Evolutionary conservation across 1,140 invertebrate genomes (phyloP).

Genomic region (Dinoponera quadriceps): DNA sequence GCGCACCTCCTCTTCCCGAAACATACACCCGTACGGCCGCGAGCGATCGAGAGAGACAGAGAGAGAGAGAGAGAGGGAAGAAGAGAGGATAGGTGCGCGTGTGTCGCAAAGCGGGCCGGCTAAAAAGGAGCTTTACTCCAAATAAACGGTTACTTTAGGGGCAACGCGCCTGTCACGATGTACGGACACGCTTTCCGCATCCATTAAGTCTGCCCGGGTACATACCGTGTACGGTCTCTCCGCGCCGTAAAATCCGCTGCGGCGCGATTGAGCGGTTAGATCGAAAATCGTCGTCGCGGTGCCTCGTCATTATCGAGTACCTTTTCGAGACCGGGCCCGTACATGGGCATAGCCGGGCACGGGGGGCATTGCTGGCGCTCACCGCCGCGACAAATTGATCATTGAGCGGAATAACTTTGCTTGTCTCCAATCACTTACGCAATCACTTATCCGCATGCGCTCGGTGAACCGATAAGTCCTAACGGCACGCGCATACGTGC

Average conservation of each 20-base stretch:
- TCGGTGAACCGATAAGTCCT: conserved; percentile 76
- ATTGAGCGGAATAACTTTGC: conserved; percentile 75
- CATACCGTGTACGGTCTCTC: conserved; percentile 4
- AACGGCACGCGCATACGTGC: neutral
- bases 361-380: conserved; percentile 24
- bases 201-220: neutral
- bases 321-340: conserved; percentile 64
- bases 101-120: neutral
- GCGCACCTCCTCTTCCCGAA: neutral
- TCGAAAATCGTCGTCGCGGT: conserved; percentile 52
- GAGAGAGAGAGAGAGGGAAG: neutral
- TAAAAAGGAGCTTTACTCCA: conserved; percentile 31
- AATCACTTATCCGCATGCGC: conserved; percentile 71
- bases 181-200: neutral
- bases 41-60: neutral
- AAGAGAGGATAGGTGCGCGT: neutral
- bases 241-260: conserved; percentile 5
- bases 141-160: conserved; percentile 4
- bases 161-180: conserved; percentile 29
- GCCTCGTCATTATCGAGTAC: conserved; percentile 65
- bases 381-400: conserved; percentile 77
- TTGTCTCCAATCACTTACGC: conserved; percentile 72
- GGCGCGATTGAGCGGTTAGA: conserved; percentile 65
- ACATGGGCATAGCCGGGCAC: conserved; percentile 56
- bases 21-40: neutral